phyloP scores from a whole-genome alignment of 37 sponge, comb jelly and placozoan genomes.

The Petrosia ficiformis region DNA sequence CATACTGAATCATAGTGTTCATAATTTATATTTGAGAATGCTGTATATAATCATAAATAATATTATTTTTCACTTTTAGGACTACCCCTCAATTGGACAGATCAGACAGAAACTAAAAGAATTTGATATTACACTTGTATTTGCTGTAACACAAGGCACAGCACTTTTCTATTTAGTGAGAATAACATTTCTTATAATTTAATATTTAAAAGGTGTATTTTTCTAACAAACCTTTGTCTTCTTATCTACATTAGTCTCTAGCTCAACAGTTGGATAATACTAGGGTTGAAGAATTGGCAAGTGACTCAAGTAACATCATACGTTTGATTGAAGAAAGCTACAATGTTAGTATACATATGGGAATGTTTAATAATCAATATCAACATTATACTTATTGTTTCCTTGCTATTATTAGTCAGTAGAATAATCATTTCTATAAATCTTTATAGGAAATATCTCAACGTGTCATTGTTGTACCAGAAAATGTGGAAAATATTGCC shows the following conservation, averaged over 20 bases:
- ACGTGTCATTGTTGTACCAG: conserved; percentile 36
- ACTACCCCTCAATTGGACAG: conserved; percentile 84
- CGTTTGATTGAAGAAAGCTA: conserved; percentile 47
- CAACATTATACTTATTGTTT: no score
- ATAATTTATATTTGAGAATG: no score
- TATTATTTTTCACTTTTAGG: no score
- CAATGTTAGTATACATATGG: conserved; percentile 29
- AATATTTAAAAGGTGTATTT: no score
- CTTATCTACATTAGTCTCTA: conserved; percentile 21
- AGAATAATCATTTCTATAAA: neutral
- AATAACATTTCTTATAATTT: neutral
- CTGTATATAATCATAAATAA: no score
- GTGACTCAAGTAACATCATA: conserved; percentile 70
- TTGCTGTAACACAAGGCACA: conserved; percentile 47
- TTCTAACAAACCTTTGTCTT: no score
- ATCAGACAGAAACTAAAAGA: conserved; percentile 43
- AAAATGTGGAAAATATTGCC: conserved; percentile 23
- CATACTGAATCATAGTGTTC: no score
- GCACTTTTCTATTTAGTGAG: conserved; percentile 34
- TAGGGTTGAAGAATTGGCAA: conserved; percentile 29
- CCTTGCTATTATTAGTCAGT: no score
- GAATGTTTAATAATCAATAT: no score
- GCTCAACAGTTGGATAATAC: conserved; percentile 25
- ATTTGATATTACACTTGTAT: conserved; percentile 74
- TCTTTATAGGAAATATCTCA: conserved; percentile 39